These are phyloP conservation scores for Dorcus parallelipipedus DNA, from an alignment of 2,888 invertebrate species.

Conservation along the genomic window DNA sequence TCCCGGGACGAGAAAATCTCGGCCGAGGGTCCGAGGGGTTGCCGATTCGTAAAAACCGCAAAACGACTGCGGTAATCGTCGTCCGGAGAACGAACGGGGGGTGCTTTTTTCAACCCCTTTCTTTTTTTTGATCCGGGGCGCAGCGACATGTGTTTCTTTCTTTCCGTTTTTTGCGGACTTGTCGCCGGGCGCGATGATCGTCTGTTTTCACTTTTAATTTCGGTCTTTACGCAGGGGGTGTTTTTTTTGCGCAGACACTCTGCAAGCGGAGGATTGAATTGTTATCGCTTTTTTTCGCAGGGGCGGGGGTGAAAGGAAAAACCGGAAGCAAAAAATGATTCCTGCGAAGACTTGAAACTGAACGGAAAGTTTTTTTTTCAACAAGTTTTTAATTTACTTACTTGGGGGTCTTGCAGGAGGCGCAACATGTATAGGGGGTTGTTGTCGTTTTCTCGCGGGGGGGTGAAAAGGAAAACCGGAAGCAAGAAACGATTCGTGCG, in stretches of 20 bases:
- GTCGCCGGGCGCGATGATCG: too few relatives aligned
- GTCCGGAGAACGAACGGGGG: constrained; percentile 36
- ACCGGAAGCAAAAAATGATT: too few relatives aligned
- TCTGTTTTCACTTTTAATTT: constrained; percentile 4
- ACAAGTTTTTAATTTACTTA: too few relatives aligned
- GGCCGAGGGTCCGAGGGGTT: constrained; percentile 24
- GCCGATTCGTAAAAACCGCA: constrained; percentile 39
- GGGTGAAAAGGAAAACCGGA: too few relatives aligned
- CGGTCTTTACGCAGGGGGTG: neutral
- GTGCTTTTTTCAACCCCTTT: constrained; percentile 24
- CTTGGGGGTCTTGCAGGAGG: too few relatives aligned
- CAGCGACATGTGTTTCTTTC: constrained; percentile 40
- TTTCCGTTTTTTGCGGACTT: too few relatives aligned
- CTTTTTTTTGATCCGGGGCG: constrained; percentile 14
- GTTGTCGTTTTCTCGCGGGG: too few relatives aligned
- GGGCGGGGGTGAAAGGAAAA: neutral
- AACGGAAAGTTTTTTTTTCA: too few relatives aligned
- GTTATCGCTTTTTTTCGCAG: neutral
- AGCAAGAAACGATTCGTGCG: too few relatives aligned
- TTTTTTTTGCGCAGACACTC: neutral
- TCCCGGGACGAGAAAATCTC: neutral
- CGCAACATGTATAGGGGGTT: too few relatives aligned
- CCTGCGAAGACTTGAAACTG: too few relatives aligned
- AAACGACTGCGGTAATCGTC: constrained; percentile 40
- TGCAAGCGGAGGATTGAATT: neutral